phyloP scores from a whole-genome alignment of 2,113 vertebrate species.

The Barnardius zonarius region DNA sequence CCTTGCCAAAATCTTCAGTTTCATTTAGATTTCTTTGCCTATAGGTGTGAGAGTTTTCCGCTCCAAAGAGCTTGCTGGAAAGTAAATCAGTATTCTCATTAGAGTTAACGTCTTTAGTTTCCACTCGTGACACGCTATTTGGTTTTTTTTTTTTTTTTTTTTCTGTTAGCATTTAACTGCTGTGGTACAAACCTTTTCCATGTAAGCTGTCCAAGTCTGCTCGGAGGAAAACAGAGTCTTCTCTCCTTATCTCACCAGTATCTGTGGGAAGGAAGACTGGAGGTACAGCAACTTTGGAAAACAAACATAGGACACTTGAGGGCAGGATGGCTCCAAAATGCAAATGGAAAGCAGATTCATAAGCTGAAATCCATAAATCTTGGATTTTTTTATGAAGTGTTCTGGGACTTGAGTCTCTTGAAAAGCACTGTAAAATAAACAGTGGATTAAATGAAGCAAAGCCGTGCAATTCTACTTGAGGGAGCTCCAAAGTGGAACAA shows the following conservation, averaged over 20 bases:
- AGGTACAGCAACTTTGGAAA: slow-evolving; percentile 36
- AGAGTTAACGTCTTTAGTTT: not conserved
- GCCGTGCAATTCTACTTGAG: not conserved
- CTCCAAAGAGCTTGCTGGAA: slow-evolving; percentile 28
- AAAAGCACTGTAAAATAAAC: slow-evolving; percentile 33
- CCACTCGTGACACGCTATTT: not conserved
- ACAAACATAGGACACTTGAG: slow-evolving; percentile 41
- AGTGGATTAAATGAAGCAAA: slow-evolving; percentile 6
- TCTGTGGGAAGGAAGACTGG: slow-evolving; percentile 31
- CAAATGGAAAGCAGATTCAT: slow-evolving; percentile 1
- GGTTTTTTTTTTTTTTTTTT: not conserved
- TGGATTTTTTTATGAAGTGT: not conserved
- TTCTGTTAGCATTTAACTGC: not conserved
- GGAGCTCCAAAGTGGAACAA: not conserved
- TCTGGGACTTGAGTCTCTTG: not conserved
- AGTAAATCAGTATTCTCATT: not conserved
- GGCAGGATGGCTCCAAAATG: slow-evolving; percentile 38
- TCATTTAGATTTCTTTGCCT: slow-evolving; percentile 39
- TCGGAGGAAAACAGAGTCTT: not conserved
- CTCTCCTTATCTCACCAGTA: slow-evolving; percentile 5
- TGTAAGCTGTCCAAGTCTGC: slow-evolving; percentile 15
- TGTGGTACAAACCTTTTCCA: not conserved
- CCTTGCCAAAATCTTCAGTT: slow-evolving; percentile 43
- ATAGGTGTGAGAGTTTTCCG: slow-evolving; percentile 55
- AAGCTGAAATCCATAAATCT: not conserved